Base-by-base conservation (phyloP, 2,888 invertebrate species). In the Cylloceria caligata region DNA sequence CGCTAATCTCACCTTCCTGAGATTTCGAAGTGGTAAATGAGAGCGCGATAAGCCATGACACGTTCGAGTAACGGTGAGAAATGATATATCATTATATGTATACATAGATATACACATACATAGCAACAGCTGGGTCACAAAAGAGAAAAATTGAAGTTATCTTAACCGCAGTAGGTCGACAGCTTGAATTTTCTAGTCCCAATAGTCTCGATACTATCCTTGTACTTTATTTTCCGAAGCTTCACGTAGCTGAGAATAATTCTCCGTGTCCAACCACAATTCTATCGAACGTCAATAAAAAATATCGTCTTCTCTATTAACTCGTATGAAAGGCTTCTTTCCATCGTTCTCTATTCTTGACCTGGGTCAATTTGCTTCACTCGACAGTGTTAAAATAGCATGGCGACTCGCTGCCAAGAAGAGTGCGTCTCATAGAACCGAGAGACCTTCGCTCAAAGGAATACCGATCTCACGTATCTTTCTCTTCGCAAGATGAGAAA, bases 311-410 rank as follows among this genome's bases (percentile, higher is more conserved):
- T 19, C 13, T 34, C 60, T 34, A 45, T 39, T 55, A 57, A n/a
- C 39, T 45, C 16, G 2, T 27, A 0, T 45, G 16, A 42, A 27
- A 16, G 42, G 6, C 57, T 45, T 60, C 55, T 19, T n/a, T 76
- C 39, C 68, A 36, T 39, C 16, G 34, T 21, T 42, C n/a, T 62
- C 49, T 42, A 74, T 57, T 30, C 77, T 64, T 77, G 81, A 81
- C 81, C 81, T 73, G 39, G 57, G 69, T 62, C 64, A 81, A 78
- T 27, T 21, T 39, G 21, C 47, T 34, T 42, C 45, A 36, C 21
- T 57, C 47, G 42, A 11, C 36, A 45, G 36, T 24, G 52, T 74
- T 77, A 74, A 78, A 81, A 81, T 81, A 81, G 81, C 73, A 69
- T 27, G 68, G 55, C n/a, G n/a, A 42, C 55, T 21, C 60, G 21